These are phyloP conservation scores for Bellardia pandia DNA, from an alignment of 2,888 invertebrate genomes.

Conservation along the genomic window DNA sequence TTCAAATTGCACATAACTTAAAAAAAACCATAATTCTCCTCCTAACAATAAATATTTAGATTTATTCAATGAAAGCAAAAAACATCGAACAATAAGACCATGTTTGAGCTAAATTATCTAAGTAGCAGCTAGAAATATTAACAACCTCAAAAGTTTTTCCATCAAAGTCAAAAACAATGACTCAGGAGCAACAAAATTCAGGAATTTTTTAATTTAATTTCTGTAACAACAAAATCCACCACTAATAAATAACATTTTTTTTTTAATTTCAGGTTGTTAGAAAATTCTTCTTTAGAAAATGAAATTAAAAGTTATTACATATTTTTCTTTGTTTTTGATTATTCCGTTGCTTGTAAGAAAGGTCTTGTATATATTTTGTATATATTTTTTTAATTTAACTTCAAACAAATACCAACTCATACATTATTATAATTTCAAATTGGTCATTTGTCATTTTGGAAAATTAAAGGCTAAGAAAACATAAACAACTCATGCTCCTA, in stretches of 20 bases:
- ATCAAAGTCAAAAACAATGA: background rate
- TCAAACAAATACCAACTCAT: conserved; percentile 46
- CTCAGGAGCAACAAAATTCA: background rate
- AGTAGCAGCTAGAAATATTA: conserved; percentile 1
- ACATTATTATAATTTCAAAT: conserved; percentile 64
- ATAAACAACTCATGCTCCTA: background rate
- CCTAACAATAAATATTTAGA: background rate
- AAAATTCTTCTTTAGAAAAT: conserved; percentile 14
- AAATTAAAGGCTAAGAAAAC: conserved; percentile 52
- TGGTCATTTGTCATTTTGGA: conserved; percentile 54
- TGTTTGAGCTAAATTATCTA: background rate
- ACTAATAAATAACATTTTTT: conserved; percentile 43
- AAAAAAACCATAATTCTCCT: background rate
- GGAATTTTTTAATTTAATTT: conserved; percentile 19
- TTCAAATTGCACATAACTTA: conserved; percentile 11
- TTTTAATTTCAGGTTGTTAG: background rate
- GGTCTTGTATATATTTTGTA: background rate
- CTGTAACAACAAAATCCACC: conserved; percentile 5
- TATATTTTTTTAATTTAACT: background rate
- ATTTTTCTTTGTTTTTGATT: background rate
- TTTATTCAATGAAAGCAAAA: background rate
- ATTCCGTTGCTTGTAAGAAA: background rate
- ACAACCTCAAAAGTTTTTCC: conserved; percentile 12
- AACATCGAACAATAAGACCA: background rate
- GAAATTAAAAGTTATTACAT: conserved; percentile 39